Evolutionary conservation across 1,140 invertebrate genomes (phyloP), one percentile per base, ranked within the genome.

Genomic region (Neoseiulus cucumeris): DNA sequence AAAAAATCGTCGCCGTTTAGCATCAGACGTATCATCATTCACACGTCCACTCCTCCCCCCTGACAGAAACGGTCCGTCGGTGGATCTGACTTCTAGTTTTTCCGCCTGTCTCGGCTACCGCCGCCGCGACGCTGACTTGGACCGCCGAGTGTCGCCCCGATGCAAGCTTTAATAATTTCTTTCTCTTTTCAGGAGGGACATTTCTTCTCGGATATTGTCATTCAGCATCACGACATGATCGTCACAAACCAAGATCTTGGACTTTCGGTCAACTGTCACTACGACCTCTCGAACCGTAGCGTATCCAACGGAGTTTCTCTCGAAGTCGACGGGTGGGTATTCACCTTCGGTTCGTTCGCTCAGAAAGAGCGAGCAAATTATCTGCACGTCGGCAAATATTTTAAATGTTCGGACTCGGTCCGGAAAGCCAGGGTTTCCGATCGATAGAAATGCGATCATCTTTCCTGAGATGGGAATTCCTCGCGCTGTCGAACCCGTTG

Each of bases 191-290:
- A 70, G 66, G 65, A 25, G 6, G 69, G 75, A 64, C 83, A 85
- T 70, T 91, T 89, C 70, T 76, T 88, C 66, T 91, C 89, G 74
- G 88, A 91, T 76, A 86, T 90, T 14, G 85, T 91, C 41, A 91
- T 91, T 71, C 89, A 94, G 74, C 89, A 93, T 76, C 90, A 94
- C 76, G 89, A 93, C 73, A 90, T 87, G 68, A 92, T 94, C 70
- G 89, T 94, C 47, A 94, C 91, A 44, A 91, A 88, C 45, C 89
- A 88, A 6, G 90, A 93, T 81, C 80, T 93, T 70, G 90, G 89
- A 1, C 79, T 93, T 28, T 88, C 88, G 4, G 85, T 93, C 29
- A 89, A 89, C 68, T 93, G 91, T 74, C 89, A 91, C 73, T 93
- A 92, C 75, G 89, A 93, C 75, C 80, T 93, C 44, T 88, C 86